Evolutionary conservation across 2,113 vertebrate species (phyloP).

Genomic region (Lophochroa leadbeateri): DNA sequence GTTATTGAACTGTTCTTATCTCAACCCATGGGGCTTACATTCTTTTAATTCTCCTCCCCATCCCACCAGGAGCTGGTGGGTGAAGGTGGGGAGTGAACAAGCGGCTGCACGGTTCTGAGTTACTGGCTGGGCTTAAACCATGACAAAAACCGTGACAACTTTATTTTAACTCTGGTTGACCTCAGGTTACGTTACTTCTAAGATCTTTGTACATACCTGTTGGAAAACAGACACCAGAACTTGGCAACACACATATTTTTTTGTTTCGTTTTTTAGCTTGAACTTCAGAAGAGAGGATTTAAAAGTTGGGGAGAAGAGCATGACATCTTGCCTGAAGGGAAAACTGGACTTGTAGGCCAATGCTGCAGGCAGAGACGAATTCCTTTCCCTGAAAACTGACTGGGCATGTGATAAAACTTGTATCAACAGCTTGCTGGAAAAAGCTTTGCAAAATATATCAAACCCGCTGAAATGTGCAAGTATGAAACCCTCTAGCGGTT

Average conservation of each 20-base stretch:
- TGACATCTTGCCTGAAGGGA: neutral
- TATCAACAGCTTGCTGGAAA: neutral
- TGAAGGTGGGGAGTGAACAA: neutral
- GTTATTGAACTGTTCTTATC: neutral
- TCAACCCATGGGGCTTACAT: neutral
- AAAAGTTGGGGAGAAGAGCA: neutral
- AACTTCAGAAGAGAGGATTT: neutral
- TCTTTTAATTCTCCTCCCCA: neutral
- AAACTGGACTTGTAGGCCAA: neutral
- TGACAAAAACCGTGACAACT: neutral
- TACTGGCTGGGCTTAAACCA: neutral
- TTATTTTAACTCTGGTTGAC: neutral
- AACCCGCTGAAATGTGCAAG: neutral
- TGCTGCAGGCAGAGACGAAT: neutral
- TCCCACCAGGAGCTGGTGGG: neutral
- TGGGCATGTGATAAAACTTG: neutral
- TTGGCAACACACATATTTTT: neutral
- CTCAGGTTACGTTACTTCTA: neutral
- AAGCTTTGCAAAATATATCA: neutral
- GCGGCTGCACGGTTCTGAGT: neutral
- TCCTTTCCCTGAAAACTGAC: neutral
- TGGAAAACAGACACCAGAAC: neutral
- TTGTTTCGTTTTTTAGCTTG: neutral
- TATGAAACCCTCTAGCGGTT: slow-evolving; percentile 20
- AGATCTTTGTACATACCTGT: neutral